A percentile compares a stretch with the other conserved stretches of the same genome.
Conservation (phyloP, 2,888 invertebrate species). For the Acleris holmiana region DNA sequence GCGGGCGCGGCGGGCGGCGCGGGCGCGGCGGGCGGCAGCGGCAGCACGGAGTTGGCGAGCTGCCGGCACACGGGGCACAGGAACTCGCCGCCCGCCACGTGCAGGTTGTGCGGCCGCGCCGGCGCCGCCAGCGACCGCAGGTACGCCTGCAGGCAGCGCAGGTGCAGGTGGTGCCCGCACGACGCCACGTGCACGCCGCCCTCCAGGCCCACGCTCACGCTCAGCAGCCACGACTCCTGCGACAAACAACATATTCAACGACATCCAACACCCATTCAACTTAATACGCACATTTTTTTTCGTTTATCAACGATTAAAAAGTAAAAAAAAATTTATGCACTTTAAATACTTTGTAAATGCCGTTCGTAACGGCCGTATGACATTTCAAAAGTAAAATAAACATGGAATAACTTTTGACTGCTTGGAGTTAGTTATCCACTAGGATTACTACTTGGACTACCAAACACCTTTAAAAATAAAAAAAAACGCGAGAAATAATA, state of each 20-base stretch:
- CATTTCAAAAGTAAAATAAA: too few relatives aligned
- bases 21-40: constrained; percentile 89
- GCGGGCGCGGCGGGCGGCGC: constrained; percentile 87
- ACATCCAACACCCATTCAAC: too few relatives aligned
- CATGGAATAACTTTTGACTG: too few relatives aligned
- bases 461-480: too few relatives aligned
- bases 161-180: constrained; percentile 98
- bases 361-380: too few relatives aligned
- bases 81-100: constrained; percentile 91
- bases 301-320: too few relatives aligned
- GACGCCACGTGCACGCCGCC: constrained; percentile 97
- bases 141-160: constrained; percentile 97
- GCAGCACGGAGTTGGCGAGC: constrained; percentile 94
- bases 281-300: too few relatives aligned
- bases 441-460: too few relatives aligned
- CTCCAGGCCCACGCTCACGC: constrained; percentile 92
- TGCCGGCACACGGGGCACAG: constrained; percentile 97
- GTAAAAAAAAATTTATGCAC: too few relatives aligned
- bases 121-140: constrained; percentile 92
- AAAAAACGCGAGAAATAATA: too few relatives aligned
- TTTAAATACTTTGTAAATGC: too few relatives aligned
- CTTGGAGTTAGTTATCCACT: too few relatives aligned
- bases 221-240: constrained; percentile 90
- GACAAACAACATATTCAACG: background rate
- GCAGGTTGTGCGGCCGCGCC: constrained; percentile 90